Evolutionary conservation across 2,113 vertebrate genomes (phyloP).

Genomic region (Ciconia boyciana): DNA sequence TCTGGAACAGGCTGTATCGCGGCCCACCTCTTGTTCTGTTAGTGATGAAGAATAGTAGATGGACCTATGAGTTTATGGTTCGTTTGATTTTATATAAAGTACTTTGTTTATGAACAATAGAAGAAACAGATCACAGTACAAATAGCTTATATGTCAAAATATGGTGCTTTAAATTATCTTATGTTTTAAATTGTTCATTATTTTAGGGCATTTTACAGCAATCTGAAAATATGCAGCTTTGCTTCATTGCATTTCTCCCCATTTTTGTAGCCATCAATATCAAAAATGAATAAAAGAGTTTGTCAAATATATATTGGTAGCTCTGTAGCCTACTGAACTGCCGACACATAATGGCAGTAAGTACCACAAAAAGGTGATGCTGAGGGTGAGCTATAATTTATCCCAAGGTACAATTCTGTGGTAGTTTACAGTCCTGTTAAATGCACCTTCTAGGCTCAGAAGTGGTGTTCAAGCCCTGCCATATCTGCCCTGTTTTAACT

Average conservation of each 20-base stretch:
- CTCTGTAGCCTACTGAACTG: background rate
- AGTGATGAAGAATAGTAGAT: background rate
- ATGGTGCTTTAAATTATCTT: background rate
- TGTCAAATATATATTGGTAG: background rate
- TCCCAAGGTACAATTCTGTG: background rate
- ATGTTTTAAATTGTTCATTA: background rate
- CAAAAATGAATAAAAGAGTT: background rate
- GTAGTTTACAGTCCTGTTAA: conserved; percentile 11
- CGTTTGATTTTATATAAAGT: background rate
- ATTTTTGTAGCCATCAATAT: background rate
- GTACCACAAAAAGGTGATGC: background rate
- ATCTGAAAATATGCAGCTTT: background rate
- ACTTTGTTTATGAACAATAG: background rate
- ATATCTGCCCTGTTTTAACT: background rate
- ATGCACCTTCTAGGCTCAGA: background rate
- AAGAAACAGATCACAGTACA: background rate
- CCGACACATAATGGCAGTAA: background rate
- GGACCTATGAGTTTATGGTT: background rate
- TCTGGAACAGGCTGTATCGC: background rate
- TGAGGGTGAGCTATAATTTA: conserved; percentile 33
- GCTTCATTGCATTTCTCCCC: background rate
- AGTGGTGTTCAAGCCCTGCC: background rate
- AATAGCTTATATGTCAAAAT: background rate
- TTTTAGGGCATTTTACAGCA: background rate
- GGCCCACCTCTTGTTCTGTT: background rate